phyloP scores from a whole-genome alignment of 2,797 vertebrate genomes.

The Manis crassicaudata region DNA sequence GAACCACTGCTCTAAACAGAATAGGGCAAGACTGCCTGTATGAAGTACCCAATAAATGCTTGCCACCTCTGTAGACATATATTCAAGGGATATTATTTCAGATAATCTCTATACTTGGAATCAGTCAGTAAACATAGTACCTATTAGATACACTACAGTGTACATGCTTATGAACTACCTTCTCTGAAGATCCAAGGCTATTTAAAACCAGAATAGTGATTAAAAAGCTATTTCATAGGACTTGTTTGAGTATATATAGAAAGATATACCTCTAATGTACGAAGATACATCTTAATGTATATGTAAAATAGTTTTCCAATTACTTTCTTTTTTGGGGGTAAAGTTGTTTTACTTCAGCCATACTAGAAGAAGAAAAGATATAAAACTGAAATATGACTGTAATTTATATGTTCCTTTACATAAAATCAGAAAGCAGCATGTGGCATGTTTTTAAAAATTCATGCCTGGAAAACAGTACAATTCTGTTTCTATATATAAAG shows the following conservation, averaged over 20 bases:
- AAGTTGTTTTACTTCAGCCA: conserved; percentile 35
- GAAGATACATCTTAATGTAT: neutral
- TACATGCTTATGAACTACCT: neutral
- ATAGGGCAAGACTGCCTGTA: neutral
- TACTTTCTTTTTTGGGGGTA: conserved; percentile 35
- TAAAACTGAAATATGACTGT: neutral
- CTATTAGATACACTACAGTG: neutral
- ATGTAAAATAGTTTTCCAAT: conserved; percentile 53
- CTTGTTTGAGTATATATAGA: conserved; percentile 10
- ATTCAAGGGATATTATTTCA: neutral
- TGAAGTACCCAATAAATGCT: neutral
- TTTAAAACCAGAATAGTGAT: conserved; percentile 14
- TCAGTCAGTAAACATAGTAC: neutral
- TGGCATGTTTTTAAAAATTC: conserved; percentile 51
- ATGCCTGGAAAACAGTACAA: conserved; percentile 80
- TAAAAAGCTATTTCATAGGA: conserved; percentile 2
- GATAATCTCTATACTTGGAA: neutral
- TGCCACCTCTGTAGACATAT: neutral
- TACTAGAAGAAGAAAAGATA: conserved; percentile 33
- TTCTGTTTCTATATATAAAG: conserved; percentile 80
- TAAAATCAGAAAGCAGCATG: conserved; percentile 51
- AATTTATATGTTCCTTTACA: conserved; percentile 42
- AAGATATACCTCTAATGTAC: neutral
- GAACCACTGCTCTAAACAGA: conserved; percentile 1
- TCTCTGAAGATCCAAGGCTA: neutral